Percentiles rank a stretch among this genome's conserved stretches.
Conservation (phyloP, 1,140 invertebrate species). For the Drosophila mayri region DNA sequence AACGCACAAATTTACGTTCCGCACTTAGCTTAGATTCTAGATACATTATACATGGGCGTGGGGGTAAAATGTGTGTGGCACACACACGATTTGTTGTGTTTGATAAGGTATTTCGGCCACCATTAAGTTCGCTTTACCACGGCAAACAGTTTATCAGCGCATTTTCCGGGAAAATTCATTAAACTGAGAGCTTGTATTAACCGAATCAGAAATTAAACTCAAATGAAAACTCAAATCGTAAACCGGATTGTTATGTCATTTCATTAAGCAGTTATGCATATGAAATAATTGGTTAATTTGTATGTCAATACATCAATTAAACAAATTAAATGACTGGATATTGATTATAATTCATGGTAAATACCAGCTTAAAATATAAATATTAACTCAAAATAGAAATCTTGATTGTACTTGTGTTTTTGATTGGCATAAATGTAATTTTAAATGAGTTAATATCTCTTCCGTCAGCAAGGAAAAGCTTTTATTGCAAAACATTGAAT, state of each 20-base stretch:
- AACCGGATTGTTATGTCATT: background rate
- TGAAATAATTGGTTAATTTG: slow-evolving; percentile 6
- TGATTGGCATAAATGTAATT: background rate
- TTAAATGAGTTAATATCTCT: background rate
- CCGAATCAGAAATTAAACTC: background rate
- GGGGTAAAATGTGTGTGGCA: slow-evolving; percentile 15
- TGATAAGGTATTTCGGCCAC: slow-evolving; percentile 56
- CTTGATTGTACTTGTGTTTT: background rate
- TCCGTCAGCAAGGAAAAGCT: background rate
- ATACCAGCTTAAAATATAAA: background rate
- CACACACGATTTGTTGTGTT: slow-evolving; percentile 37
- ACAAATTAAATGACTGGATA: slow-evolving; percentile 4
- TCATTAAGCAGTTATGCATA: background rate
- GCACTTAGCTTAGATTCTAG: slow-evolving; percentile 27
- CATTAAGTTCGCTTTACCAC: slow-evolving; percentile 62
- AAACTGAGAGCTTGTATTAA: slow-evolving; percentile 10
- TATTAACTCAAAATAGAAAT: background rate
- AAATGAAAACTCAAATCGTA: background rate
- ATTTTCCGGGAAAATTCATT: slow-evolving; percentile 11
- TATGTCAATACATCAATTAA: slow-evolving; percentile 25
- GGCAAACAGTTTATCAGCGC: slow-evolving; percentile 29
- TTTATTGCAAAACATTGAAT: background rate
- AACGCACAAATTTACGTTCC: slow-evolving; percentile 15
- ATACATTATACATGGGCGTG: slow-evolving; percentile 1
- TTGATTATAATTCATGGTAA: background rate